These are phyloP conservation scores for Tuta absoluta DNA, from an alignment of 2,888 invertebrate genomes.

Conservation along the genomic window DNA sequence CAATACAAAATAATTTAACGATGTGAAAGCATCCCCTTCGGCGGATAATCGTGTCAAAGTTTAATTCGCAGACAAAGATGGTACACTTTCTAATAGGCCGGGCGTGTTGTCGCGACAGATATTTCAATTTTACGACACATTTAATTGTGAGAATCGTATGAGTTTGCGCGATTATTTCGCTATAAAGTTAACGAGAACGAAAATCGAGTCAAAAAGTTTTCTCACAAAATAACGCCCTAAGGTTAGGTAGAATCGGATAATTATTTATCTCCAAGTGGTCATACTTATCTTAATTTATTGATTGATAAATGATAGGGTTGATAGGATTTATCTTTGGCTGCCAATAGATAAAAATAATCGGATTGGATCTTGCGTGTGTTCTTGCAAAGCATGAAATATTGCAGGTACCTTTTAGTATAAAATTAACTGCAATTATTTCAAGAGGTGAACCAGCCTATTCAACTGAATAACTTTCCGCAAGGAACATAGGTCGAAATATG, in stretches of 20 bases:
- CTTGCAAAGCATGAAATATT: too few species aligned
- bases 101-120: slow-evolving; percentile 63
- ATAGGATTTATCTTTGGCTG: not conserved
- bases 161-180: slow-evolving; percentile 14
- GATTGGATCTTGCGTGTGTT: not conserved
- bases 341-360: not conserved
- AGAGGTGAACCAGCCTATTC: too few species aligned
- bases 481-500: too few species aligned
- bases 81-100: slow-evolving; percentile 63
- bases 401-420: too few species aligned
- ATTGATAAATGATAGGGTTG: not conserved
- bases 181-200: slow-evolving; percentile 11
- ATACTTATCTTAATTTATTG: not conserved
- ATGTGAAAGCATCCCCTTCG: slow-evolving; percentile 67
- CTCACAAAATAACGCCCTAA: not conserved
- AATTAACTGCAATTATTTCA: too few species aligned
- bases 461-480: too few species aligned
- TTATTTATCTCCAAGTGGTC: not conserved
- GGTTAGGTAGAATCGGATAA: not conserved
- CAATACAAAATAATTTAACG: slow-evolving; percentile 77
- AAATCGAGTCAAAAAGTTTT: not conserved
- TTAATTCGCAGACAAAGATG: slow-evolving; percentile 79
- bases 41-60: slow-evolving; percentile 80
- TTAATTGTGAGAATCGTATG: slow-evolving; percentile 67
- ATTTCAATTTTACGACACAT: slow-evolving; percentile 70